These are phyloP conservation scores for Eudasyphora cyanicolor DNA, from an alignment of 2,888 invertebrate species.

Conservation along the genomic window DNA sequence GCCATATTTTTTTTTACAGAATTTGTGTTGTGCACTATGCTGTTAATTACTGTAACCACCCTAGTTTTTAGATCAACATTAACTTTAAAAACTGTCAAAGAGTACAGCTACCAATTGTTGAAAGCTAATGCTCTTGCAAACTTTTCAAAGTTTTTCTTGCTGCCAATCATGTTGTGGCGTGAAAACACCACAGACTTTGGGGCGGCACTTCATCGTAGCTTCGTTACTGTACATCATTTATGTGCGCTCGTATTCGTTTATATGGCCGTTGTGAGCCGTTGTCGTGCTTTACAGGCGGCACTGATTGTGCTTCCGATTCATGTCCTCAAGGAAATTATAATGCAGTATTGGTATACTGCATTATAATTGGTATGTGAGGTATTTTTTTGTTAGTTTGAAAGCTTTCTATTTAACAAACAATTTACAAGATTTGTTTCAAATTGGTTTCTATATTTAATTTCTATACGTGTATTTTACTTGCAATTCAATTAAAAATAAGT, in stretches of 20 bases:
- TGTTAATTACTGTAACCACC: conserved; percentile 69
- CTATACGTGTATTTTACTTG: conserved; percentile 38
- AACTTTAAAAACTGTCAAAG: conserved; percentile 48
- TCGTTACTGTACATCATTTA: conserved; percentile 85
- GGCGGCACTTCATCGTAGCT: conserved; percentile 81
- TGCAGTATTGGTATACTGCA: conserved; percentile 68
- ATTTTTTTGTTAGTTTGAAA: too few species aligned
- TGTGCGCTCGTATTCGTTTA: conserved; percentile 84
- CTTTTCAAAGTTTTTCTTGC: conserved; percentile 82
- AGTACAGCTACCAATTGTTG: conserved; percentile 75
- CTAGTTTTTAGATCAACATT: conserved; percentile 5
- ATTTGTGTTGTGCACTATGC: conserved; percentile 70
- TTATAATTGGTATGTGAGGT: too few species aligned
- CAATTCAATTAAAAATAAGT: conserved; percentile 58
- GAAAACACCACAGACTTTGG: conserved; percentile 78
- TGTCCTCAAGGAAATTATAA: conserved; percentile 73
- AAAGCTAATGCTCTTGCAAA: conserved; percentile 84
- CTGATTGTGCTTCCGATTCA: conserved; percentile 72
- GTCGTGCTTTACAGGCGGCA: conserved; percentile 67
- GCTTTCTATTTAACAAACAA: neutral
- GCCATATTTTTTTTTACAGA: conserved; percentile 67
- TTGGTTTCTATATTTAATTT: conserved; percentile 33
- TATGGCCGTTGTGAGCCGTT: conserved; percentile 76
- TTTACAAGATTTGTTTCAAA: neutral
- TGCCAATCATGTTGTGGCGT: conserved; percentile 85